A percentile compares a stretch with the other conserved stretches of the same genome.
Conservation (phyloP, 2,888 invertebrate species). For the Apotomis betuletana region DNA sequence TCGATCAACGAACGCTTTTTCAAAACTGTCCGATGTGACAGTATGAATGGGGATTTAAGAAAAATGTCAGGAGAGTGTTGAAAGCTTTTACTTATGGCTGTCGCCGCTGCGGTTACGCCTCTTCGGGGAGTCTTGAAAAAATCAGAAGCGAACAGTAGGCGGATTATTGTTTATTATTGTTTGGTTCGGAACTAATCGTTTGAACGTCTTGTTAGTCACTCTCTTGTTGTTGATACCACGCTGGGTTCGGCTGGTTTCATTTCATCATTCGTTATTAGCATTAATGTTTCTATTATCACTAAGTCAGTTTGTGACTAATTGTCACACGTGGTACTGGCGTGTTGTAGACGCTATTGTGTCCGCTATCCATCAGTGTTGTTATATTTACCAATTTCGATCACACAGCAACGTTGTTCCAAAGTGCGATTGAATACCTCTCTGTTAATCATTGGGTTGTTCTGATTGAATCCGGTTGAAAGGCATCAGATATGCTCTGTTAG, state of each 20-base stretch:
- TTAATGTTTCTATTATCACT: slow-evolving; percentile 1
- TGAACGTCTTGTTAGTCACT: slow-evolving; percentile 45
- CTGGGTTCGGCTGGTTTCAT: slow-evolving; percentile 40
- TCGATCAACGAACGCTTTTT: slow-evolving; percentile 54
- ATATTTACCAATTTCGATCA: background rate
- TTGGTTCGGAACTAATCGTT: slow-evolving; percentile 59
- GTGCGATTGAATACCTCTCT: background rate
- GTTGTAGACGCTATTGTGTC: too few species aligned
- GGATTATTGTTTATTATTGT: slow-evolving; percentile 63
- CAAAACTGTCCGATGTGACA: slow-evolving; percentile 38
- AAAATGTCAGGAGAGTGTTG: slow-evolving; percentile 54
- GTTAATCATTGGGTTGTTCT: too few species aligned
- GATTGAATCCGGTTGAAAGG: too few species aligned
- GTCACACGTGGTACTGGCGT: too few species aligned
- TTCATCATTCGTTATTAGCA: slow-evolving; percentile 19
- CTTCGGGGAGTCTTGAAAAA: slow-evolving; percentile 61
- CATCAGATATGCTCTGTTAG: too few species aligned
- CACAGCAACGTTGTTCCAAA: background rate
- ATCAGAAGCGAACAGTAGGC: slow-evolving; percentile 61
- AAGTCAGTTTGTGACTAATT: background rate
- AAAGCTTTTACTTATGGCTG: slow-evolving; percentile 61
- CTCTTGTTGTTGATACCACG: slow-evolving; percentile 48
- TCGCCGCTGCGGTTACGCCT: slow-evolving; percentile 52
- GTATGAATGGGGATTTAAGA: slow-evolving; percentile 40
- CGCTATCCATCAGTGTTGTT: background rate